These are phyloP conservation scores for Zelostemma sp. DNA, from an alignment of 1,140 invertebrate species.

Conservation along the genomic window DNA sequence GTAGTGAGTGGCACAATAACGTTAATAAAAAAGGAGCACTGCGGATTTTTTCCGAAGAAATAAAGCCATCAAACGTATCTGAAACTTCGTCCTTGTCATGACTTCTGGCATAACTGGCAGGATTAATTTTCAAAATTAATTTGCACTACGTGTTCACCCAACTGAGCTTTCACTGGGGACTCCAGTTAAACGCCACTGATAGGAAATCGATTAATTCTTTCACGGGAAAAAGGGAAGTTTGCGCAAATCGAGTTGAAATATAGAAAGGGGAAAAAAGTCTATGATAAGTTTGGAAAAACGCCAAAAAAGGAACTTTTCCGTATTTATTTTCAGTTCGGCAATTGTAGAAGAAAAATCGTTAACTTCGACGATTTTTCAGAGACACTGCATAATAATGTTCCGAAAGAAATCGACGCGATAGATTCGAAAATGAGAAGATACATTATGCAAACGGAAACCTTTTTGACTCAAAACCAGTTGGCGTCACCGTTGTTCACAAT, in stretches of 20 bases:
- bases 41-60: not conserved
- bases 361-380: too few species aligned
- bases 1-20: too few species aligned
- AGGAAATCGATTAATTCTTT: slow-evolving; percentile 4
- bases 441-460: not conserved
- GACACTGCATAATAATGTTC: too few species aligned
- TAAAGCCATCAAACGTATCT: too few species aligned
- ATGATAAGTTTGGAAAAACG: too few species aligned
- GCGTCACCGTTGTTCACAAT: not conserved
- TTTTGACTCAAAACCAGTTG: not conserved
- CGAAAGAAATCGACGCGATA: not conserved
- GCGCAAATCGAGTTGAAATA: not conserved
- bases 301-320: too few species aligned
- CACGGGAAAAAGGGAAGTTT: not conserved
- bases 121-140: slow-evolving; percentile 1
- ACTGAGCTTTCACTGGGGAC: not conserved
- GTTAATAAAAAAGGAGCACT: too few species aligned
- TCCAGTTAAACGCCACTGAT: not conserved
- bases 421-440: not conserved
- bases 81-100: slow-evolving; percentile 3
- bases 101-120: not conserved
- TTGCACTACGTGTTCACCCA: not conserved
- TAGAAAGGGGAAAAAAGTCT: not conserved
- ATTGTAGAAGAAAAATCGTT: too few species aligned
- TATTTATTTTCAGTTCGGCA: too few species aligned